These are phyloP conservation scores for Chrysochloris asiatica DNA, from an alignment of 2,113 vertebrate species.

Conservation along the genomic window DNA sequence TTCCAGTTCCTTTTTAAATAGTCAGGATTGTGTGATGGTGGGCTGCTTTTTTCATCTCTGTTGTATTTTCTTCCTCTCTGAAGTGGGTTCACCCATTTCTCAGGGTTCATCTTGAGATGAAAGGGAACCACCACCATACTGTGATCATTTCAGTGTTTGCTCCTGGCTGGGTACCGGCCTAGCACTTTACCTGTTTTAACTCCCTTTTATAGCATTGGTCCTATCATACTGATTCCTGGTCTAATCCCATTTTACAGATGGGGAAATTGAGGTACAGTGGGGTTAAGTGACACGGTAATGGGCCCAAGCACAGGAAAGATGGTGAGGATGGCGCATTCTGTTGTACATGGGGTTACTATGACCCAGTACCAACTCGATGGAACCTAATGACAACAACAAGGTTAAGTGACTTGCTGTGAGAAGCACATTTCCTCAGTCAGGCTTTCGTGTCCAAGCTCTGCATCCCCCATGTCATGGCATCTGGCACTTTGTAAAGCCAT, in stretches of 20 bases:
- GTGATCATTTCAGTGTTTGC: fast-evolving
- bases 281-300: not conserved
- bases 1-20: not conserved
- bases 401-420: not conserved
- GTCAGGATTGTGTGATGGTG: fast-evolving
- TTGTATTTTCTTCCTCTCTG: not conserved
- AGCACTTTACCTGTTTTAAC: fast-evolving
- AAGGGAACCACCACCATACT: fast-evolving
- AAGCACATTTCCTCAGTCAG: not conserved
- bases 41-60: not conserved
- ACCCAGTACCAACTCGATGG: too few relatives aligned
- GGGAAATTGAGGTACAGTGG: not conserved
- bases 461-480: fast-evolving
- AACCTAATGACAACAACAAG: too few relatives aligned
- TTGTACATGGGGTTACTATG: too few relatives aligned
- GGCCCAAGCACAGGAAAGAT: too few relatives aligned
- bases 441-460: too few relatives aligned
- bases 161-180: fast-evolving
- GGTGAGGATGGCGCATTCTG: too few relatives aligned
- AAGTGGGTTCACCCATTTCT: not conserved
- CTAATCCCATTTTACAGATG: not conserved
- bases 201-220: fast-evolving
- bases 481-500: not conserved
- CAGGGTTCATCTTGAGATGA: not conserved
- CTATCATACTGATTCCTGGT: not conserved